A percentile compares a stretch with the other conserved stretches of the same genome.
Conservation (phyloP, 2,113 vertebrate genomes). For the Cinclus cinclus region DNA sequence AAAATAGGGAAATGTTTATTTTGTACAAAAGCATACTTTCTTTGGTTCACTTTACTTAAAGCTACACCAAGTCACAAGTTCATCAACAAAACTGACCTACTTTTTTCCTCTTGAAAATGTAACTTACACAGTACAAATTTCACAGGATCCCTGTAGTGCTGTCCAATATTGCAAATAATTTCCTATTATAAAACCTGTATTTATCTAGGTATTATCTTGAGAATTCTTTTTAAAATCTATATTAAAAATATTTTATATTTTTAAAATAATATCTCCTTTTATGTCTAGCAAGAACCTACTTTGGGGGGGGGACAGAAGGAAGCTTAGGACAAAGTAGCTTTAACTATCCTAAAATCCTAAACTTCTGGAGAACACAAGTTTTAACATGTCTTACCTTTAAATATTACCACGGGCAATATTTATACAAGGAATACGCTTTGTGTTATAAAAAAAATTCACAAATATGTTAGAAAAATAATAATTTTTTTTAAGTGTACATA, state of each 20-base stretch:
- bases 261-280: background rate
- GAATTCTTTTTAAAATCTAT: background rate
- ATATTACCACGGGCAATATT: background rate
- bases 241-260: background rate
- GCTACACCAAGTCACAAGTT: background rate
- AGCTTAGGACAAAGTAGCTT: background rate
- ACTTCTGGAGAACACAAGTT: background rate
- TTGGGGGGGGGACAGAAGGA: background rate
- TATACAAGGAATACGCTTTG: background rate
- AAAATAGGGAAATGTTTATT: background rate
- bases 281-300: background rate
- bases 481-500: background rate
- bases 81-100: background rate
- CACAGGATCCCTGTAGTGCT: background rate
- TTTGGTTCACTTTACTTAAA: background rate
- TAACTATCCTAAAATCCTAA: background rate
- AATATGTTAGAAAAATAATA: rapidly evolving
- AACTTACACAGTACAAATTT: background rate
- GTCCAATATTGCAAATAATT: background rate
- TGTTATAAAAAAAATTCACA: background rate
- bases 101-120: background rate
- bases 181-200: background rate
- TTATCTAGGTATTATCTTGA: background rate
- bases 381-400: background rate
- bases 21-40: background rate